A percentile compares a stretch with the other conserved stretches of the same genome.
Evolutionary conservation across 2,888 invertebrate genomes (phyloP).

Genomic region (Callimorpha dominula): DNA sequence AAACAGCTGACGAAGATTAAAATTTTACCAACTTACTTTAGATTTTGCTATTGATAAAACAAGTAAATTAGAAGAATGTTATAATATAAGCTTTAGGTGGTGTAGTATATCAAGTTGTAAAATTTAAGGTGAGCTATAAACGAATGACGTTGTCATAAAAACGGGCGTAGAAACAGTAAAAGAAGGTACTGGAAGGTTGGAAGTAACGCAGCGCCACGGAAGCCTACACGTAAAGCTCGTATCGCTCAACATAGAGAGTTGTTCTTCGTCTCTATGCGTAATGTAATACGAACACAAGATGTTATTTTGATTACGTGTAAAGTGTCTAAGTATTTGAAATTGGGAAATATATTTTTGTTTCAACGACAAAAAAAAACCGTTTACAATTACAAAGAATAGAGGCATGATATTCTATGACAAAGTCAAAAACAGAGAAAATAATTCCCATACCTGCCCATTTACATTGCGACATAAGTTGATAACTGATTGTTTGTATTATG

Average conservation of each 20-base stretch:
- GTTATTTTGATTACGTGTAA: conserved; percentile 22
- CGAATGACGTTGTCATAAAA: conserved; percentile 63
- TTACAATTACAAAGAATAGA: background rate
- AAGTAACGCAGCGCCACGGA: conserved; percentile 60
- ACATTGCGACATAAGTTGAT: background rate
- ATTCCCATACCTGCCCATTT: background rate
- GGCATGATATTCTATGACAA: background rate
- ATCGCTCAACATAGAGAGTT: conserved; percentile 43
- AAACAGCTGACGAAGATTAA: conserved; percentile 23
- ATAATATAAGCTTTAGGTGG: conserved; percentile 28
- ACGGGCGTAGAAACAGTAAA: conserved; percentile 54
- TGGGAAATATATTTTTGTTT: background rate
- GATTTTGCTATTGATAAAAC: conserved; percentile 40
- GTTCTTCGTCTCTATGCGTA: conserved; percentile 51
- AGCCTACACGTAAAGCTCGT: conserved; percentile 65
- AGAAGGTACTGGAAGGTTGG: conserved; percentile 48
- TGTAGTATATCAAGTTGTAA: conserved; percentile 40
- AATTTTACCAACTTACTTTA: conserved; percentile 21
- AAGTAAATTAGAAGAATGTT: conserved; percentile 47
- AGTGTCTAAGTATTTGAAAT: conserved; percentile 21
- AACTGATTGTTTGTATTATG: background rate
- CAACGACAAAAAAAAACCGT: background rate
- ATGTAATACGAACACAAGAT: conserved; percentile 74
- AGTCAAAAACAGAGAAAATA: background rate
- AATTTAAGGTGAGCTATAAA: conserved; percentile 69